Percentiles rank a stretch among this genome's conserved stretches.
These are phyloP conservation scores for Dicentrarchus labrax DNA, from an alignment of 2,113 vertebrate genomes.

Conservation along the genomic window DNA sequence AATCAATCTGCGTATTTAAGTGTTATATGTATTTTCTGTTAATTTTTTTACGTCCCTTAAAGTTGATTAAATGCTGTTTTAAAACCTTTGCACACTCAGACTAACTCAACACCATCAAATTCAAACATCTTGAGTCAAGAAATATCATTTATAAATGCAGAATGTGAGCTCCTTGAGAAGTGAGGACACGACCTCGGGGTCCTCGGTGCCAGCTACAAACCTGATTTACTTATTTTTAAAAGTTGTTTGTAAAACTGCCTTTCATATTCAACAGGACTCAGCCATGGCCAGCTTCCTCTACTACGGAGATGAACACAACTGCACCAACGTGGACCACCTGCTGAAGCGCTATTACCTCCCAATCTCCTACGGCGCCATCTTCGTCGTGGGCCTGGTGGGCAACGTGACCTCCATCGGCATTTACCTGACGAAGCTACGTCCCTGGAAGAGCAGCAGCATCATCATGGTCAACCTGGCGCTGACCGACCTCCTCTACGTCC, in stretches of 20 bases:
- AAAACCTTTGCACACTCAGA: no score
- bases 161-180: no score
- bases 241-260: slow-evolving; percentile 6
- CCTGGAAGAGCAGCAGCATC: slow-evolving; percentile 82
- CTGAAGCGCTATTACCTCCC: slow-evolving; percentile 74
- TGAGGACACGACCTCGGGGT: no score
- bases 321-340: slow-evolving; percentile 42
- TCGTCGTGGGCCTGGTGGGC: slow-evolving; percentile 70
- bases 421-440: slow-evolving; percentile 72
- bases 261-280: slow-evolving; percentile 13
- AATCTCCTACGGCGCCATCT: slow-evolving; percentile 65
- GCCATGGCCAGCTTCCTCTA: slow-evolving; percentile 31
- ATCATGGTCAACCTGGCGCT: slow-evolving; percentile 84
- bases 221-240: background rate
- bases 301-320: slow-evolving; percentile 33
- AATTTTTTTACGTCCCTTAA: no score
- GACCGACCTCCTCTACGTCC: slow-evolving; percentile 83
- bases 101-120: no score
- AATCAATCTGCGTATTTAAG: no score
- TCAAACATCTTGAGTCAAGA: no score
- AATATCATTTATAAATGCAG: no score
- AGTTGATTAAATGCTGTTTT: no score
- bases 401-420: slow-evolving; percentile 70
- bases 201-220: no score
- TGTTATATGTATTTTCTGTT: no score